These are phyloP conservation scores for Tenrec ecaudatus DNA, from an alignment of 2,113 vertebrate genomes.

Conservation along the genomic window DNA sequence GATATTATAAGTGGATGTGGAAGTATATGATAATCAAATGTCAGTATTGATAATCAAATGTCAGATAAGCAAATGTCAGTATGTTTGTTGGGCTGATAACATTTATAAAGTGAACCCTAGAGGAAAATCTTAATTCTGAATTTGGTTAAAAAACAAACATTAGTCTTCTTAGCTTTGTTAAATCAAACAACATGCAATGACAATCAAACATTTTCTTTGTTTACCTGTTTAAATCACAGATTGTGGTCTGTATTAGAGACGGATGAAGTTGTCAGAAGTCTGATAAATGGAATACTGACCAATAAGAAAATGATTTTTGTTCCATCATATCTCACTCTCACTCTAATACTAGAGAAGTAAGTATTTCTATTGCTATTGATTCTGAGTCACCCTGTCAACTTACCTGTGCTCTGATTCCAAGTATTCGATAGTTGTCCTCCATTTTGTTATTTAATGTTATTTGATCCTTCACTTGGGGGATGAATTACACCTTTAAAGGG, in stretches of 20 bases:
- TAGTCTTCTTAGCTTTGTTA: too few relatives aligned
- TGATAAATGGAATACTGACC: constrained; percentile 86
- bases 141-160: too few relatives aligned
- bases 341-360: constrained; percentile 76
- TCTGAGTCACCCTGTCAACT: background rate
- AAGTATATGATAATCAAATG: too few relatives aligned
- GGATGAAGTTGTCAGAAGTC: constrained; percentile 76
- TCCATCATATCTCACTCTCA: constrained; percentile 62
- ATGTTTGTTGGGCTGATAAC: background rate
- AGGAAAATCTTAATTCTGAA: background rate
- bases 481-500: too few relatives aligned
- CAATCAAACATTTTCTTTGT: background rate
- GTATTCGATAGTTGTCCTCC: too few relatives aligned
- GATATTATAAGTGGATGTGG: background rate
- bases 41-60: too few relatives aligned
- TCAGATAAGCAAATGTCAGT: too few relatives aligned
- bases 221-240: constrained; percentile 32
- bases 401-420: too few relatives aligned
- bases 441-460: too few relatives aligned
- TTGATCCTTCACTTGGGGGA: too few relatives aligned
- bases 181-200: too few relatives aligned
- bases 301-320: constrained; percentile 87
- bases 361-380: background rate
- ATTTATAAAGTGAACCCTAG: background rate
- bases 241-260: constrained; percentile 79